A percentile compares a stretch with the other conserved stretches of the same genome.
phyloP scores from a whole-genome alignment of 2,888 invertebrate species.

The Tiphia femorata region DNA sequence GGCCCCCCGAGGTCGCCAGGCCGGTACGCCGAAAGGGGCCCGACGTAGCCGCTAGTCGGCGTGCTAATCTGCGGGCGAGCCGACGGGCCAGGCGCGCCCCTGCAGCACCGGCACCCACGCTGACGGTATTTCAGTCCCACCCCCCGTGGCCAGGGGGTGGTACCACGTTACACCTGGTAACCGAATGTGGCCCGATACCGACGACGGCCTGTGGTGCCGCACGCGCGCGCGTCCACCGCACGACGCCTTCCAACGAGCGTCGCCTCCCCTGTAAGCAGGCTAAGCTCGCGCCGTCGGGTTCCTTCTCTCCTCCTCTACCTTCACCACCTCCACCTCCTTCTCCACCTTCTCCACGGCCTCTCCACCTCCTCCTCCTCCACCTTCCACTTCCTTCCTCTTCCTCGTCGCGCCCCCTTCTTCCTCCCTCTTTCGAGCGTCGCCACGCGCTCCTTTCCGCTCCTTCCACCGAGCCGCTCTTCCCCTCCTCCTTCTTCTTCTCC shows the following conservation, averaged over 20 bases:
- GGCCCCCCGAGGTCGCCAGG: conserved; percentile 46
- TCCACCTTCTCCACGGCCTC: neutral
- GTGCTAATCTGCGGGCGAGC: conserved; percentile 65
- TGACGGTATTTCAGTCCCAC: conserved; percentile 68
- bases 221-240: conserved; percentile 48
- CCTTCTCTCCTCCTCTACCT: conserved; percentile 6
- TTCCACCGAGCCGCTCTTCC: neutral
- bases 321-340: conserved; percentile 1
- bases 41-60: conserved; percentile 70
- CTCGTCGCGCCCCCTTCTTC: neutral
- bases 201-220: conserved; percentile 7
- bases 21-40: conserved; percentile 68
- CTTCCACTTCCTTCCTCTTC: neutral
- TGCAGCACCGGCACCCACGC: conserved; percentile 76
- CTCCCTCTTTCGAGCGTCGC: conserved; percentile 1
- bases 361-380: neutral
- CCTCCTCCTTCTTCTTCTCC: neutral
- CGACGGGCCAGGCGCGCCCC: conserved; percentile 76
- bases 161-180: too few relatives aligned
- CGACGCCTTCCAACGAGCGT: conserved; percentile 24
- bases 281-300: too few relatives aligned
- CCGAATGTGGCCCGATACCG: too few relatives aligned
- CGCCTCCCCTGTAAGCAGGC: conserved; percentile 15
- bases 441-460: neutral
- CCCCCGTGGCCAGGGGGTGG: conserved; percentile 75